Base-by-base conservation (phyloP, 2,113 vertebrate genomes). In the Datnioides undecimradiatus region DNA sequence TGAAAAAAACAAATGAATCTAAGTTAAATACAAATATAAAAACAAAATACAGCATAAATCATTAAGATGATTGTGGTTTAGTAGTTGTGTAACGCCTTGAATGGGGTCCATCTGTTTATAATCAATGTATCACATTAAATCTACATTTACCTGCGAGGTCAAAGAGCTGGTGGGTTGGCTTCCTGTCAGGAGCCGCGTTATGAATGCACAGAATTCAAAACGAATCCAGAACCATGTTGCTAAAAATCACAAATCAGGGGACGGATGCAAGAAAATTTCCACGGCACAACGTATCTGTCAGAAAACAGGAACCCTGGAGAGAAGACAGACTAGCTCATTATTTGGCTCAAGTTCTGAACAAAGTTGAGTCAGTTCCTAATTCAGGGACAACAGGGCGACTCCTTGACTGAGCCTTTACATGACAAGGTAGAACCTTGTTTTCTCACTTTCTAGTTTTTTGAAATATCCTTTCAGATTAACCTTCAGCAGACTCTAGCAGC, bases 391-490 rank as follows among this genome's bases (percentile, higher is more conserved):
- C 9, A 13, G 38, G 45, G 8, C 12, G 23, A 49, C 13, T 16
- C 1, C 14, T 0, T 0, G 16, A 65, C 12, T 40, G 1, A 38
- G 27, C 36, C 69, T 12, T 48, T 19, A 45, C 8, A 55, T 8
- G 8, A 64, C n/a, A 60, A 73, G 46, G 58, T 13, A 59, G 8
- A 60, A 31, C 11, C 16, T 16, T 43, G 14, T 29, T 69, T 41
- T 10, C 54, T 10, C 17, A 25, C 21, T 77, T 43, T 77, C 4
- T 10, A 58, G 29, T n/a, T 55, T 21, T 16, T 3, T 27, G 8
- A 79, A 41, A 62, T 34, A 65, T 16, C 33, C n/a, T 13, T 46
- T 64, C 23, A 29, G 14, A 67, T 55, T 38, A 46, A 17, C 29
- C 25, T 33, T 8, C 36, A n/a, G 21, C n/a, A n/a, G 48, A 12